These are phyloP conservation scores for Zele albiditarsus DNA, from an alignment of 2,888 invertebrate genomes.

Conservation along the genomic window DNA sequence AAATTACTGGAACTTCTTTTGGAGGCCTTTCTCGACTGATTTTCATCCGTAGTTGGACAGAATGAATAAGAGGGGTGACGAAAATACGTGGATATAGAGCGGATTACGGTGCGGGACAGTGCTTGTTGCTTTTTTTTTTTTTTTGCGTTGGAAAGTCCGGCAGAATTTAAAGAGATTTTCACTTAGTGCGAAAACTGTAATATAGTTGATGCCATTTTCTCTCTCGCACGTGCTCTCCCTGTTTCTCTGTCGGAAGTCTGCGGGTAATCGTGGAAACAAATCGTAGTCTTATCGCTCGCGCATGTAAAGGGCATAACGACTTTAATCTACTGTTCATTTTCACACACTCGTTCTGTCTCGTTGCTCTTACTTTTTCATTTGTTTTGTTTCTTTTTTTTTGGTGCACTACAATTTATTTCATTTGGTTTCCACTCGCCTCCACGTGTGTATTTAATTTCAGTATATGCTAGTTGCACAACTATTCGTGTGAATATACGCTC, in stretches of 20 bases:
- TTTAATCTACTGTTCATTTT: slow-evolving; percentile 62
- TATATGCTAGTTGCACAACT: too few species aligned
- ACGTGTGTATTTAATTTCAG: slow-evolving; percentile 44
- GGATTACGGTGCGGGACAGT: slow-evolving; percentile 35
- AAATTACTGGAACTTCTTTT: too few species aligned
- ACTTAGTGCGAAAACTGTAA: background rate
- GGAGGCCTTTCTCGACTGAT: too few species aligned
- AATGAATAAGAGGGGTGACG: slow-evolving; percentile 11
- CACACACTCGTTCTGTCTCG: slow-evolving; percentile 40
- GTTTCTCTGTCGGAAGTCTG: background rate
- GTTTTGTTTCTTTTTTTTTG: slow-evolving; percentile 23
- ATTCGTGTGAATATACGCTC: too few species aligned
- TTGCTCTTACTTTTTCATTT: slow-evolving; percentile 36
- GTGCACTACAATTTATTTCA: slow-evolving; percentile 46
- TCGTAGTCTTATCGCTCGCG: slow-evolving; percentile 68
- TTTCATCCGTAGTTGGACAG: too few species aligned
- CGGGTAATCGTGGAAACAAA: slow-evolving; percentile 64
- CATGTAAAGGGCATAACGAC: slow-evolving; percentile 68
- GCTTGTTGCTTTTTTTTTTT: slow-evolving; percentile 10
- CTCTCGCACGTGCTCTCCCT: too few species aligned
- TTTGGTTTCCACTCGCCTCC: slow-evolving; percentile 39
- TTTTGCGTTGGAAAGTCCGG: background rate
- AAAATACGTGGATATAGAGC: slow-evolving; percentile 25
- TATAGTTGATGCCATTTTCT: background rate
- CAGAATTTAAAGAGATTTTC: slow-evolving; percentile 31